Conservation (phyloP, 2,113 vertebrate species). For the Mesitornis unicolor region DNA sequence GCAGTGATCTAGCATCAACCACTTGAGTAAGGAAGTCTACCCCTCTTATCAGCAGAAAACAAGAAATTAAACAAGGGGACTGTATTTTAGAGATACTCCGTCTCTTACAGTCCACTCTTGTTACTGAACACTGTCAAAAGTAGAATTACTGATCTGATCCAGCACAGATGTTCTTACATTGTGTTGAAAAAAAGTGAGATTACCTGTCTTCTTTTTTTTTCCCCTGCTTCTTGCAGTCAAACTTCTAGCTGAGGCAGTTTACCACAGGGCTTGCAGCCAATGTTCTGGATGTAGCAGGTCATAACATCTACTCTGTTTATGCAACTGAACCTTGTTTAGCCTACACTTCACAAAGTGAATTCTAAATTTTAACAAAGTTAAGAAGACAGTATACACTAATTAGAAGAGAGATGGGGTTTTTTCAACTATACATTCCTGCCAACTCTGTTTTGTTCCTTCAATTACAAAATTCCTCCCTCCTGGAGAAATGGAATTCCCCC, state of each 20-base stretch:
- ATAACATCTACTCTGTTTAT: conserved; percentile 24
- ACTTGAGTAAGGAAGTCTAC: neutral
- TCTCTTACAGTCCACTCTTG: neutral
- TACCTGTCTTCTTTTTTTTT: neutral
- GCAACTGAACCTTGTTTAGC: conserved; percentile 33
- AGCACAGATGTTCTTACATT: neutral
- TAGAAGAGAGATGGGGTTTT: neutral
- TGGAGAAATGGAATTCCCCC: conserved; percentile 50
- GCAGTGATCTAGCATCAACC: neutral
- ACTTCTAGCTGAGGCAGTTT: neutral
- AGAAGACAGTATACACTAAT: neutral
- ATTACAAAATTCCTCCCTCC: conserved; percentile 22
- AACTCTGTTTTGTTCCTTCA: conserved; percentile 14
- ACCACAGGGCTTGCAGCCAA: conserved; percentile 34
- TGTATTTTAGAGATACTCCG: neutral
- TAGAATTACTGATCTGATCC: neutral
- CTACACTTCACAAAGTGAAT: conserved; percentile 14
- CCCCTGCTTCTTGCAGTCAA: neutral
- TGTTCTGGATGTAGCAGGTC: neutral
- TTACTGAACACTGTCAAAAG: neutral
- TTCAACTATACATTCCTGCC: conserved; percentile 29
- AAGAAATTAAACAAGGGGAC: neutral
- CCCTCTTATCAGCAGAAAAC: neutral
- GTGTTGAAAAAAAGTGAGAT: neutral
- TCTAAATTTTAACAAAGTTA: conserved; percentile 33